Conservation (phyloP, 1,140 invertebrate species). For the Ceratitis capitata region DNA sequence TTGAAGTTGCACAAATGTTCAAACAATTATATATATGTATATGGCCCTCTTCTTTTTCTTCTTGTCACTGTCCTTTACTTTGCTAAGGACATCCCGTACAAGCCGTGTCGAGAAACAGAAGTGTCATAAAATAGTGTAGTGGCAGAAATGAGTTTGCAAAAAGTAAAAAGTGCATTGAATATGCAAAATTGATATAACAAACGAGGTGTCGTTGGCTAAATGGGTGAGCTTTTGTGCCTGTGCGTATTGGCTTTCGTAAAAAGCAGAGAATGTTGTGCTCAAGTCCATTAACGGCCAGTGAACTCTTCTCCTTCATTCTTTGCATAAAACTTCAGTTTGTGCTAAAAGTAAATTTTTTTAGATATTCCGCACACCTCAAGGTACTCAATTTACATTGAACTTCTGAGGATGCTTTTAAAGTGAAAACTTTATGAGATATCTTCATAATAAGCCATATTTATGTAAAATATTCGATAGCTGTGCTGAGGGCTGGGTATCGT, state of each 20-base stretch:
- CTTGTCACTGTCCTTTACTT: not conserved
- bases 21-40: too few species aligned
- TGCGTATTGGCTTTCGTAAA: not conserved
- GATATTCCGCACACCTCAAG: too few species aligned
- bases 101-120: not conserved
- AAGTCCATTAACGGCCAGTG: not conserved
- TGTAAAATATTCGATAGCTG: too few species aligned
- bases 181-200: slow-evolving; percentile 35
- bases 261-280: not conserved
- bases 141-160: slow-evolving; percentile 8
- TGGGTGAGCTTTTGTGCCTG: not conserved
- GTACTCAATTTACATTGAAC: too few species aligned
- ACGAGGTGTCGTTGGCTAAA: not conserved
- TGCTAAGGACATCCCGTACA: not conserved
- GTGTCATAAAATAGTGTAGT: slow-evolving; percentile 35
- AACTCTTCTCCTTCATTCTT: too few species aligned
- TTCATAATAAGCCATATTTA: too few species aligned
- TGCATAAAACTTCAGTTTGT: too few species aligned
- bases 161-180: slow-evolving; percentile 26
- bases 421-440: too few species aligned
- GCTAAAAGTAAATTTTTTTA: too few species aligned
- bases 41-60: not conserved
- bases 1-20: slow-evolving; percentile 1
- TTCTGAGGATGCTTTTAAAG: too few species aligned
- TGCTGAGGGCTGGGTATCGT: too few species aligned